phyloP scores from a whole-genome alignment of 2,888 invertebrate genomes.

The Caenorhabditis imperialis region DNA sequence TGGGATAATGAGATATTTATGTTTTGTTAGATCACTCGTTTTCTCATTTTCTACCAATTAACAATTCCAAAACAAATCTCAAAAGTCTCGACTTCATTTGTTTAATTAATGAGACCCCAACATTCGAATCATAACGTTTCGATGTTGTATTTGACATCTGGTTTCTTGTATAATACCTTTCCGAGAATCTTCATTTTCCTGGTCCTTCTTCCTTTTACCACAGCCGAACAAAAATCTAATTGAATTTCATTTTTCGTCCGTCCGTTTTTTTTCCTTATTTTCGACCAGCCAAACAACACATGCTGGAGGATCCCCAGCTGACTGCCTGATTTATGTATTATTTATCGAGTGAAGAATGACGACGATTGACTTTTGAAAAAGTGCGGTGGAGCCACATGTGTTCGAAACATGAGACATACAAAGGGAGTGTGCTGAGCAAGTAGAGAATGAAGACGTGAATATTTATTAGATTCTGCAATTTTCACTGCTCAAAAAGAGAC shows the following conservation, averaged over 20 bases:
- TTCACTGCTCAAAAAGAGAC: not conserved
- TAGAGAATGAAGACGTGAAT: slow-evolving; percentile 11
- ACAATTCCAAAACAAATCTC: too few relatives aligned
- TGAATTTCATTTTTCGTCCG: slow-evolving; percentile 28
- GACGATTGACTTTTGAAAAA: slow-evolving; percentile 4
- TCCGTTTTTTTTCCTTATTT: not conserved
- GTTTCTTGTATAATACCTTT: too few relatives aligned
- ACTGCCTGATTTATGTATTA: slow-evolving; percentile 47
- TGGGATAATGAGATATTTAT: too few relatives aligned
- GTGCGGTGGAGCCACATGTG: slow-evolving; percentile 7
- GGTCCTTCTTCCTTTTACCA: not conserved
- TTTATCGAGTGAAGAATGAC: slow-evolving; percentile 47
- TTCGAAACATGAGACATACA: slow-evolving; percentile 9
- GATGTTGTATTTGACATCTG: too few relatives aligned
- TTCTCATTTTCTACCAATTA: too few relatives aligned
- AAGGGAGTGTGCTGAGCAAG: not conserved
- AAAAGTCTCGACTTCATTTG: too few relatives aligned
- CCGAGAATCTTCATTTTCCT: not conserved
- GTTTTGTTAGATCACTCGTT: too few relatives aligned
- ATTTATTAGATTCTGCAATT: slow-evolving; percentile 30
- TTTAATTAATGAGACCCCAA: too few relatives aligned
- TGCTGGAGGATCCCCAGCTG: slow-evolving; percentile 27
- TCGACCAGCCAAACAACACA: not conserved
- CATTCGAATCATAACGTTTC: too few relatives aligned
- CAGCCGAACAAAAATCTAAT: slow-evolving; percentile 8